Evolutionary conservation across 2,797 vertebrate species (phyloP).

Genomic region (Galago senegalensis): DNA sequence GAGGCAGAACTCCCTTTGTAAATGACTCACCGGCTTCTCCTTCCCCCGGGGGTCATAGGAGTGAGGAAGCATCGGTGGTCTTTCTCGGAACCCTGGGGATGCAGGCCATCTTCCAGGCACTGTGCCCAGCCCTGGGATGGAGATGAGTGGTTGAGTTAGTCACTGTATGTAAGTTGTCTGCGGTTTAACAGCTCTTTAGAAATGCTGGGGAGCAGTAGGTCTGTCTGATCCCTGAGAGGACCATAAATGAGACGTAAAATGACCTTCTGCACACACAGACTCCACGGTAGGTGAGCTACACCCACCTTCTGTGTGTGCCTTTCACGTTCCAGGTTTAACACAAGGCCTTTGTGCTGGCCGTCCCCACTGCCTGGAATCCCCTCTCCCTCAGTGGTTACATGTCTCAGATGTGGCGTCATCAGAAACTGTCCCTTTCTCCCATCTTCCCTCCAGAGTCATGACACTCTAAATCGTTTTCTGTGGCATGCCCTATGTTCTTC

Average conservation of each 20-base stretch:
- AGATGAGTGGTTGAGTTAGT: neutral
- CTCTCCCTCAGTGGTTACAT: neutral
- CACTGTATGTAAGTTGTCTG: neutral
- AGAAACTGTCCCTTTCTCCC: neutral
- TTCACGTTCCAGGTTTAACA: neutral
- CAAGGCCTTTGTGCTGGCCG: neutral
- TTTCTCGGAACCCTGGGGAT: neutral
- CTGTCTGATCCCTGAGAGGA: accelerated
- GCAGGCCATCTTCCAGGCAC: neutral
- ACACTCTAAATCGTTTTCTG: neutral
- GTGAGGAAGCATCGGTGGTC: neutral
- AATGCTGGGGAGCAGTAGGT: accelerated
- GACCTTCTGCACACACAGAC: neutral
- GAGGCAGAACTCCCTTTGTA: neutral
- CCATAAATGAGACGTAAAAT: accelerated
- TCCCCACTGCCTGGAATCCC: neutral
- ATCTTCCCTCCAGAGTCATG: neutral
- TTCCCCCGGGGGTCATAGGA: too few species aligned
- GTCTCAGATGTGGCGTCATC: neutral
- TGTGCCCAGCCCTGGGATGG: accelerated
- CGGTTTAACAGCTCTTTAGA: accelerated
- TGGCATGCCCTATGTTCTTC: neutral
- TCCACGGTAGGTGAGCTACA: accelerated
- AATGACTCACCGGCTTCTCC: neutral
- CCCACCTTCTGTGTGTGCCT: neutral